Percentiles rank a stretch among this genome's conserved stretches.
Evolutionary conservation across 2,888 invertebrate species (phyloP).

Genomic region (Drosophila fungiperda): DNA sequence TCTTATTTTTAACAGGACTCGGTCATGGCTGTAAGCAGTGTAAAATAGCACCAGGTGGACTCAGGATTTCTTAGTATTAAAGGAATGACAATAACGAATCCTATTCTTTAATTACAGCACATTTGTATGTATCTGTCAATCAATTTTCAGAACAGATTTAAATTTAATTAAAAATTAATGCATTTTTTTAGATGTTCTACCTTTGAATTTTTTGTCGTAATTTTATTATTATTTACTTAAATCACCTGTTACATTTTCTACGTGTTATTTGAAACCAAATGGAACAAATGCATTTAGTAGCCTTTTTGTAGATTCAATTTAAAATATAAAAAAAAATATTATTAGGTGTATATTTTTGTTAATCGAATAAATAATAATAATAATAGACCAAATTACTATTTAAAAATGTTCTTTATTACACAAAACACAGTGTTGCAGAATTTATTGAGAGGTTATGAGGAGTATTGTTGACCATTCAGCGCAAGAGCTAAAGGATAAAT

Average conservation of each 20-base stretch:
- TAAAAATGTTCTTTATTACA: not conserved
- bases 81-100: slow-evolving; percentile 24
- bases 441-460: not conserved
- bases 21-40: slow-evolving; percentile 25
- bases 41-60: slow-evolving; percentile 27
- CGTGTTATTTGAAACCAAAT: not conserved
- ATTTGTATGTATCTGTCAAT: not conserved
- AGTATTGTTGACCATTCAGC: slow-evolving; percentile 3
- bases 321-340: not conserved
- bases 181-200: not conserved
- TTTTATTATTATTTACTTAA: not conserved
- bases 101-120: not conserved
- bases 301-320: not conserved
- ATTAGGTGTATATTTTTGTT: not conserved
- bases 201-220: not conserved
- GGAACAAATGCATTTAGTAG: not conserved
- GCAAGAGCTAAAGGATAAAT: slow-evolving; percentile 5
- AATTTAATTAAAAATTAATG: not conserved
- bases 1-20: slow-evolving; percentile 2
- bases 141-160: not conserved
- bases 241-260: not conserved
- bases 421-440: not conserved
- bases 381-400: not conserved
- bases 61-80: slow-evolving; percentile 14
- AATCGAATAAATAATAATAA: not conserved